Percentiles rank a stretch among this genome's conserved stretches.
These are phyloP conservation scores for Phalera bucephala DNA, from an alignment of 2,888 invertebrate species.

Conservation along the genomic window DNA sequence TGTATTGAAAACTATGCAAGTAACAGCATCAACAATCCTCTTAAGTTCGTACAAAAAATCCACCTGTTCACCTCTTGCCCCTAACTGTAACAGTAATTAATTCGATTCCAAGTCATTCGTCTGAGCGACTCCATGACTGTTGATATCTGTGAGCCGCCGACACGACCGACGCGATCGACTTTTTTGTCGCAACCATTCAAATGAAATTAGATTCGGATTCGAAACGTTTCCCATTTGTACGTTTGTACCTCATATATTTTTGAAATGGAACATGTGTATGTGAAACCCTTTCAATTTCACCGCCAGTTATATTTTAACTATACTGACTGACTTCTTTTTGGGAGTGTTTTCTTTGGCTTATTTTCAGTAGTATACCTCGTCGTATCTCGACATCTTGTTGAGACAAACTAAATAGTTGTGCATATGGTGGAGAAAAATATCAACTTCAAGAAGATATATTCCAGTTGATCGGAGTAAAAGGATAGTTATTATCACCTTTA, in stretches of 20 bases:
- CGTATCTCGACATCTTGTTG: too few species aligned
- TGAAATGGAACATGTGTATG: background rate
- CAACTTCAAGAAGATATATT: too few species aligned
- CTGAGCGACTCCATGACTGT: slow-evolving; percentile 63
- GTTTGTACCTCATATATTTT: slow-evolving; percentile 11
- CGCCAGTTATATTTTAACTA: too few species aligned
- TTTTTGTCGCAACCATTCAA: slow-evolving; percentile 68
- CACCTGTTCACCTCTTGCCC: slow-evolving; percentile 59
- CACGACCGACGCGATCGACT: slow-evolving; percentile 66
- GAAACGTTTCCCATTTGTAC: slow-evolving; percentile 46
- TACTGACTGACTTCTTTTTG: too few species aligned
- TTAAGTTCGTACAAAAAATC: slow-evolving; percentile 30
- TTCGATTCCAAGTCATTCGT: slow-evolving; percentile 55
- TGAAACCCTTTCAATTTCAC: too few species aligned
- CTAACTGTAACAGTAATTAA: slow-evolving; percentile 68
- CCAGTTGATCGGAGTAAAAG: too few species aligned
- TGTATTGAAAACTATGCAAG: too few species aligned
- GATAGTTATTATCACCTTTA: too few species aligned
- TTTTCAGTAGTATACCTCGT: too few species aligned
- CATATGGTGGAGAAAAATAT: too few species aligned
- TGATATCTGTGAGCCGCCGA: slow-evolving; percentile 73
- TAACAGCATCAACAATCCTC: slow-evolving; percentile 9
- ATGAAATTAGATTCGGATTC: slow-evolving; percentile 74
- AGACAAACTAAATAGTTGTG: too few species aligned
- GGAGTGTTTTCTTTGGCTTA: too few species aligned